Percentiles rank a stretch among this genome's conserved stretches.
Conservation (phyloP, 2,888 invertebrate species). For the Leptopterna dolabrata region DNA sequence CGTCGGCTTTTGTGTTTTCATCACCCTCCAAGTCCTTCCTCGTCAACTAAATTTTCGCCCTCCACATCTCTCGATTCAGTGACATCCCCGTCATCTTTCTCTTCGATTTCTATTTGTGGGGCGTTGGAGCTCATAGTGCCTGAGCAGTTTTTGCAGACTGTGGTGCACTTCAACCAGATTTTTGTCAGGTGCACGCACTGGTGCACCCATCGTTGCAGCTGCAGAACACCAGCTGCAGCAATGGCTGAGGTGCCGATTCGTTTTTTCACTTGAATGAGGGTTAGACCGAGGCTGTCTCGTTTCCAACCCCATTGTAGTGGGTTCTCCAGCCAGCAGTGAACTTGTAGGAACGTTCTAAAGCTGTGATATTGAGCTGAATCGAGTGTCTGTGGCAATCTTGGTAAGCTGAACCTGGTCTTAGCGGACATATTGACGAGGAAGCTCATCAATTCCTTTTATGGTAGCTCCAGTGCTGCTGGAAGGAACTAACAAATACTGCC, state of each 20-base stretch:
- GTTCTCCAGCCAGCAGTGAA: not conserved
- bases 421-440: not conserved
- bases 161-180: not conserved
- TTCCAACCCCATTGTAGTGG: not conserved
- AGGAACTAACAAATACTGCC: no score
- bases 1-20: no score
- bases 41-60: no score
- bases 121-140: no score
- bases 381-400: not conserved
- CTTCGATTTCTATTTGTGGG: no score
- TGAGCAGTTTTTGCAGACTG: not conserved
- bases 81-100: no score
- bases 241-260: not conserved
- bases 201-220: not conserved
- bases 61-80: no score
- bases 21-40: no score
- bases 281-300: no score
- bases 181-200: not conserved
- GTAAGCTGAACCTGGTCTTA: not conserved
- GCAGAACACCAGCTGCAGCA: not conserved
- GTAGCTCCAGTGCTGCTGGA: not conserved
- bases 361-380: not conserved
- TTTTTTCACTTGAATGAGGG: no score
- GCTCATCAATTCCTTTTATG: not conserved
- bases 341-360: not conserved